A percentile compares a stretch with the other conserved stretches of the same genome.
Conservation (phyloP, 2,113 vertebrate genomes). For the Porphyrio hochstetteri region DNA sequence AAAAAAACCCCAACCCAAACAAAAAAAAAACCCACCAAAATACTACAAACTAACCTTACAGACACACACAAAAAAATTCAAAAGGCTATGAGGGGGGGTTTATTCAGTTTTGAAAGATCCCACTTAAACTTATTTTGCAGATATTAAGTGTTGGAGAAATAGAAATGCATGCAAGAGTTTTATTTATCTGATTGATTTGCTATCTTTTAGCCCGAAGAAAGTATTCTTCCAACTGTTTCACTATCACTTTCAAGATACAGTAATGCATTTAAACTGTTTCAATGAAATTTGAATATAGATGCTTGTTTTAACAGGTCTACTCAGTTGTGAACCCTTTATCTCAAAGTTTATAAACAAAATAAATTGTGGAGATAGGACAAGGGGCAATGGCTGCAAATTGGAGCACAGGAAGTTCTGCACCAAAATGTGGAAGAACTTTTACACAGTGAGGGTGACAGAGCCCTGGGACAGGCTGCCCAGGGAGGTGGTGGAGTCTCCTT, state of each 20-base stretch:
- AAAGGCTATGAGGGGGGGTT: fast-evolving
- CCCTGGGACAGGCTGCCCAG: too few relatives aligned
- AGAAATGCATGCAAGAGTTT: background rate
- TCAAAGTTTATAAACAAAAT: background rate
- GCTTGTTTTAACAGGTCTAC: background rate
- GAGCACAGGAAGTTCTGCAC: too few relatives aligned
- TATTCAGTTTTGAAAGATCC: background rate
- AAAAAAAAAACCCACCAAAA: too few relatives aligned
- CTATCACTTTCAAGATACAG: background rate
- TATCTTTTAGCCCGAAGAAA: background rate
- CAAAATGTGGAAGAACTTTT: too few relatives aligned
- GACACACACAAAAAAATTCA: background rate
- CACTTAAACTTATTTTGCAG: background rate
- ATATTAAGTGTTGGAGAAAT: background rate
- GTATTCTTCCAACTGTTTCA: background rate
- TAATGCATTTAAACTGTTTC: background rate
- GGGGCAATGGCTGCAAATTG: too few relatives aligned
- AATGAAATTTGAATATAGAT: background rate
- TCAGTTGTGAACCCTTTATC: background rate
- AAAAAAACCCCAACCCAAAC: background rate
- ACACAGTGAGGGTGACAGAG: too few relatives aligned
- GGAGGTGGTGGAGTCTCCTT: too few relatives aligned
- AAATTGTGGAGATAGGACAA: too few relatives aligned
- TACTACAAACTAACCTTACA: background rate
- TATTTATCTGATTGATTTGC: background rate